Base-by-base conservation (phyloP, 2,113 vertebrate species). In the Azemiops feae region DNA sequence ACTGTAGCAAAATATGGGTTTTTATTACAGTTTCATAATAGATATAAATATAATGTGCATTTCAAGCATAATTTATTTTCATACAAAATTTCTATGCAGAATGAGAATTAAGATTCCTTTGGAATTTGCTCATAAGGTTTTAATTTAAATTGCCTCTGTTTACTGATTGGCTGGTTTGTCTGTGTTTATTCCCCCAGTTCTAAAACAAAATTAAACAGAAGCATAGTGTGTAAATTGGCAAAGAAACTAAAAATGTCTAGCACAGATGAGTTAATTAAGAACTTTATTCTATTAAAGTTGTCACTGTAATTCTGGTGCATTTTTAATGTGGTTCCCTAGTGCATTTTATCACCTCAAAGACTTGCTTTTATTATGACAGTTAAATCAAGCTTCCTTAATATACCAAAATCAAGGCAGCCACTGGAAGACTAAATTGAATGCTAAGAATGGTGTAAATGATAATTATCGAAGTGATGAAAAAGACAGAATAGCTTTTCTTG, bases 311-410 rank as follows among this genome's bases (percentile, higher is more conserved):
- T 96, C 95, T 88, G 85, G 89, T 92, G 64, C 92, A 90, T 85
- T 60, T 96, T 94, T 92, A 95, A 92, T 89, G 92, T 30, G 39
- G 2, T 25, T 89, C 92, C 91, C 94, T 45, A 0, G 86, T 50
- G 87, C 30, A 57, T 95, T 96, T 96, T 94, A 96, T 96, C 94
- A 96, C 74, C 94, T 91, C 91, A 91, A 92, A 95, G 94, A 94
- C 88, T 96, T 93, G 54, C 94, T 95, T 97, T 97, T 94, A 96
- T 96, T 96, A 95, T 45, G 92, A 91, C 93, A 95, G 54, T 90
- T 96, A 95, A 96, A 95, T 95, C 54, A 94, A 91, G 86, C 88
- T 93, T 91, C 92, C 92, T 89, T 93, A 94, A 93, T 94, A 92
- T 25, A 88, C 58, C 94, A 95, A 95, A 96, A 94, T 92, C 93